Evolutionary conservation across 1,140 invertebrate species (phyloP), one percentile per base, ranked within the genome.

Genomic region (Drosophila sturtevanti): DNA sequence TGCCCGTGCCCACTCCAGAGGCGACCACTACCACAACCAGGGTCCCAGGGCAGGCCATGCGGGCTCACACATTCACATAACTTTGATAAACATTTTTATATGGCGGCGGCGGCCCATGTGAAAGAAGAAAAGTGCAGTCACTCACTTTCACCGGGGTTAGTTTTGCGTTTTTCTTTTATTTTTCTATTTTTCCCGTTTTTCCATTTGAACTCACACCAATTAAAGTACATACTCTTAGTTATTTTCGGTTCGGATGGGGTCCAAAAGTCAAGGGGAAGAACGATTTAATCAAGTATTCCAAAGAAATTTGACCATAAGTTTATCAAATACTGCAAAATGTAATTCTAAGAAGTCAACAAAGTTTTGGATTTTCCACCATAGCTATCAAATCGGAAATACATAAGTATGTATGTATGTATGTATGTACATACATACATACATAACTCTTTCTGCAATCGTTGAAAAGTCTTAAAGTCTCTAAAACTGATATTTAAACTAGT

Each of bases 31-130:
- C 16, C 41, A 48, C 16, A 21, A 9, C 16, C 41, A 21, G 6
- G 27, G 41, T 48, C 41, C 41, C 41, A 48, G 41, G 27, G 27
- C 44, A 35, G 60, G 51, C 72, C 60, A 86, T 87, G 82, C 82
- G 82, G 82, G 82, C 72, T 81, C 62, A 48, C 44, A 86, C 81
- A 87, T 82, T 72, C 87, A 89, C 79, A 87, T 82, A 89, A 68
- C 76, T 82, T 87, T 87, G 84, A 86, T 82, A 86, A 87, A 72
- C 61, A 78, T 80, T 82, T 77, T 11, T 48, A 48, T 48, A 86
- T 86, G 81, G 62, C 68, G 81, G 81, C 10, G 41, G 35, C 22
- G 73, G 77, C 68, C 68, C 77, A 81, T 81, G 82, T 81, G 81
- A 81, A 87, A 48, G 16, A 48, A 48, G 41, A 48, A 48, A 86